A percentile compares a stretch with the other conserved stretches of the same genome.
These are phyloP conservation scores for Tympanuchus pallidicinctus DNA, from an alignment of 2,113 vertebrate species.

Conservation along the genomic window DNA sequence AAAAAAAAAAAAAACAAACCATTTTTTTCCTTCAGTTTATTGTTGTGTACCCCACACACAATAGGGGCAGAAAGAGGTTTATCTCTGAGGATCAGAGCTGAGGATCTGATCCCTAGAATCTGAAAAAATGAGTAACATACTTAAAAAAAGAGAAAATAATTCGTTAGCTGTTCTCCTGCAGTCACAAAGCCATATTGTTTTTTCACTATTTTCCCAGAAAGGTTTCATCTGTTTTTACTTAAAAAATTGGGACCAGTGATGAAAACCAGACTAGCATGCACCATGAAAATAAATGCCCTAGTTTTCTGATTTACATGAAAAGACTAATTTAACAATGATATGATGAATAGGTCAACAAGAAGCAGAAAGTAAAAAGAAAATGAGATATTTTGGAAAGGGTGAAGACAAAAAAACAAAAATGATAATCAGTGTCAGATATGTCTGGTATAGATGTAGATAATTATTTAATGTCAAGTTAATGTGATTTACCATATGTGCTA, in stretches of 20 bases:
- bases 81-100: not conserved
- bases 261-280: not conserved
- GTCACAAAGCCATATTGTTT: not conserved
- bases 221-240: not conserved
- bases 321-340: not conserved
- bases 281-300: not conserved
- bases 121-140: not conserved
- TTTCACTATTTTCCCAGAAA: not conserved
- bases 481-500: constrained; percentile 62
- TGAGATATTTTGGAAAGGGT: constrained; percentile 21
- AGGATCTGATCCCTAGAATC: not conserved
- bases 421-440: constrained; percentile 32
- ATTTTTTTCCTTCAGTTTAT: not conserved
- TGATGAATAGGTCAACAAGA: not conserved
- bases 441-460: constrained; percentile 58
- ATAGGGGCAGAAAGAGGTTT: not conserved
- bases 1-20: not conserved
- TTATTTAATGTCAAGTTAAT: constrained; percentile 70
- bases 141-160: not conserved
- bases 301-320: not conserved
- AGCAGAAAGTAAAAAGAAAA: not conserved
- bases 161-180: not conserved
- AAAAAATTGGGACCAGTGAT: not conserved
- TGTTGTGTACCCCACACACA: not conserved
- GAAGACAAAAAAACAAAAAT: constrained; percentile 18